These are phyloP conservation scores for Calcarius lapponicus DNA, from an alignment of 2,797 vertebrate genomes.

Conservation along the genomic window DNA sequence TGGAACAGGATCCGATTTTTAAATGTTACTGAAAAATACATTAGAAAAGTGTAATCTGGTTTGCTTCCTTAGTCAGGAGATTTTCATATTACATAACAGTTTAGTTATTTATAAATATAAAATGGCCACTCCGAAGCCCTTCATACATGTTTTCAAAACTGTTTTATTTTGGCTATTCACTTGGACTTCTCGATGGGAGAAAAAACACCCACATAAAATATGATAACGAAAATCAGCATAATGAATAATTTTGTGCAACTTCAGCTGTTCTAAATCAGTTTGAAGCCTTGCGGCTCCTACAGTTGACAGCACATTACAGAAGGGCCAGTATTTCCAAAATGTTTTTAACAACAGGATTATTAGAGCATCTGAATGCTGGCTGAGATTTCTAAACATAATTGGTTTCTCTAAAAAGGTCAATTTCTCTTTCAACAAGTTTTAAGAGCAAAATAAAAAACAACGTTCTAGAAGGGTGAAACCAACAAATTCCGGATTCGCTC, in stretches of 20 bases:
- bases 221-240: constrained; percentile 3
- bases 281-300: background rate
- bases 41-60: background rate
- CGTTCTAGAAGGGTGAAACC: background rate
- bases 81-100: background rate
- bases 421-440: background rate
- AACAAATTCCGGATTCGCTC: background rate
- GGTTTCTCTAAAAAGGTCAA: background rate
- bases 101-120: background rate
- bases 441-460: background rate
- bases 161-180: background rate
- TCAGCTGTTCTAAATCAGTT: background rate
- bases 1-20: background rate
- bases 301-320: background rate
- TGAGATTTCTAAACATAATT: background rate
- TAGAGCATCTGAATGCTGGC: background rate
- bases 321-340: constrained; percentile 8
- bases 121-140: background rate
- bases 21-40: constrained; percentile 35
- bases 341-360: background rate
- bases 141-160: background rate
- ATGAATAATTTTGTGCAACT: background rate
- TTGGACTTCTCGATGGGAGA: background rate
- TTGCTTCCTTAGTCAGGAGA: background rate
- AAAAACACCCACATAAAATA: constrained; percentile 8